Evolutionary conservation across 2,888 invertebrate genomes (phyloP), one percentile per base, ranked within the genome.

Genomic region (Halocaridina rubra): DNA sequence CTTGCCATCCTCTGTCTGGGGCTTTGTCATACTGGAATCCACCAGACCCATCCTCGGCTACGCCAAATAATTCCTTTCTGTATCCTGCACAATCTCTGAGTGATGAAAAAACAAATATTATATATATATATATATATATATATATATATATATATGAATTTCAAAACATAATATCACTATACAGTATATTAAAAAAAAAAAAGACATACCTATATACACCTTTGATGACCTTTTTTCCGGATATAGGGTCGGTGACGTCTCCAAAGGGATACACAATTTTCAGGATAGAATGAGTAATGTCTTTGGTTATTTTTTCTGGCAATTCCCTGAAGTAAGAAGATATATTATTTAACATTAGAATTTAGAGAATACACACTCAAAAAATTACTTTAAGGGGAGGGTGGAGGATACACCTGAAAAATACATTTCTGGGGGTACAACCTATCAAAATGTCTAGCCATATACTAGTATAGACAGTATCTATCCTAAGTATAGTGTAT

Each of bases 161-260:
- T 10, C 46, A 46, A 46, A 13, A 8, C 8, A 10, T 46, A 46
- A 8, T 46, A 69, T 29, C 19, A 32, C 32, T 5, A 2, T 29
- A 19, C 24, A 3, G 22, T 5, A 16, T 72, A 27, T 29, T 5
- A 69, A 30, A 64, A 24, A 30, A 2, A 2, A 30, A 69, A n/a
- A 7, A 39, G 29, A 27, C 86, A 29, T 53, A 92, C 91, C 92
- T 94, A 90, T 95, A 97, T 90, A 92, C 92, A 86, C 93, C 93
- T 76, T 93, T 94, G 0, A 95, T 94, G 59, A 95, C 94, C 91
- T 95, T 95, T 90, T 95, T 96, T 19, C 95, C 95, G 64, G 95
- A 95, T 29, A 97, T 92, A 1, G 97, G 97, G 91, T 96, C 96
- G n/a, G 94, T 95, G 76, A 96, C 92, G 91, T 97, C 96, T 89